Evolutionary conservation across 2,888 invertebrate species (phyloP), one percentile per base, ranked within the genome.

Genomic region (Endotricha flammealis): DNA sequence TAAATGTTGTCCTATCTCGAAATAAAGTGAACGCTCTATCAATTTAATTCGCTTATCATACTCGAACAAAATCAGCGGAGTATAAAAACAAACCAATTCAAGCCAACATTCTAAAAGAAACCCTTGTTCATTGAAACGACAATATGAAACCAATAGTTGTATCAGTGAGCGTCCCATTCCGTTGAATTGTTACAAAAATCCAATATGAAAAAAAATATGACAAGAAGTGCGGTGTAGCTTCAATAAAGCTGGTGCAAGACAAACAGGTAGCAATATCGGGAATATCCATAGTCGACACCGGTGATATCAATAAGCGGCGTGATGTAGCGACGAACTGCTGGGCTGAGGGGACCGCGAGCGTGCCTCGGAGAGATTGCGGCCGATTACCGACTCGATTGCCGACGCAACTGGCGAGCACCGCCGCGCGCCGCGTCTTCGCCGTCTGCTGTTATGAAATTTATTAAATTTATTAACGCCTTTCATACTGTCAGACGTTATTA

Each of bases 261-360:
- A 78, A 73, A 75, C 73, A 74, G 69, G 70, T 71, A 67, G 64
- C 71, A 74, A 80, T 81, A 77, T 72, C 61, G 57, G 58, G 56
- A 61, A 62, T 62, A 62, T 64, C 63, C 54, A 67, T 66, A 64
- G 61, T 49, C 53, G 53, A 57, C 65, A 66, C 64, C 63, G 64
- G 66, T 50, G 64, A 64, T 71, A 66, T 68, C 70, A 72, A 68
- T 67, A 71, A 68, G 58, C 48, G 51, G 41, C 50, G 61, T 64
- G 64, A 60, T 50, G 46, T 48, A 47, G 48, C 50, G 54, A 51
- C 50, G 53, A 58, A 52, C 53, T 43, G 46, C 50, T 40, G 48
- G 61, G 65, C 29, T 23, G 63, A 46, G 57, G 50, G 55, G 56
- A 46, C 48, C 34, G 41, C 44, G 45, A 65, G 54, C 77, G 76